A percentile compares a stretch with the other conserved stretches of the same genome.
These are phyloP conservation scores for Clarias batrachus DNA, from an alignment of 2,113 vertebrate species.

Conservation along the genomic window DNA sequence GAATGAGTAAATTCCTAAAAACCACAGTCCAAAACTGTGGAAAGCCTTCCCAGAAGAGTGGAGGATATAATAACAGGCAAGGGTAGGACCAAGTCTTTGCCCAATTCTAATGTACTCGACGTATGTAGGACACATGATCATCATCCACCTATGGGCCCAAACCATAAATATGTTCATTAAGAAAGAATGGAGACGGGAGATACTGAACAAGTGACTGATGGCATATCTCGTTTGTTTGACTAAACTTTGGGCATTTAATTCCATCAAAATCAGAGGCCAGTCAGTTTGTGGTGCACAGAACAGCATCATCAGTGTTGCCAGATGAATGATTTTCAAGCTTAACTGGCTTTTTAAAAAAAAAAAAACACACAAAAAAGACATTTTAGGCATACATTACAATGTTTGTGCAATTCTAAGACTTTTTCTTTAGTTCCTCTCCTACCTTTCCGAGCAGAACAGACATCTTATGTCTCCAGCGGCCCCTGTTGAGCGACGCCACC, in stretches of 20 bases:
- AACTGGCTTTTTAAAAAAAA: neutral
- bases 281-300: neutral
- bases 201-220: neutral
- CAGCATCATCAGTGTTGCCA: neutral
- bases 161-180: neutral
- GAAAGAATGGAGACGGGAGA: neutral
- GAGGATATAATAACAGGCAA: neutral
- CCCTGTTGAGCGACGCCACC: conserved; percentile 96
- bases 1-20: neutral
- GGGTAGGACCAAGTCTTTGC: neutral
- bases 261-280: neutral
- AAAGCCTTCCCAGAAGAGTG: neutral
- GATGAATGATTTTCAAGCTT: neutral
- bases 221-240: neutral
- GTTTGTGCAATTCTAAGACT: neutral
- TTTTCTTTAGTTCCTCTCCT: conserved; percentile 53
- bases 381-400: neutral
- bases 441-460: conserved; percentile 96
- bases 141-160: neutral
- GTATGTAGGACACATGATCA: neutral
- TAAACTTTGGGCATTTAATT: neutral
- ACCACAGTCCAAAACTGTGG: neutral
- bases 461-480: conserved; percentile 99
- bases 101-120: neutral
- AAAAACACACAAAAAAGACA: too few species aligned